phyloP scores from a whole-genome alignment of 2,113 vertebrate genomes.

The Elachura formosa region DNA sequence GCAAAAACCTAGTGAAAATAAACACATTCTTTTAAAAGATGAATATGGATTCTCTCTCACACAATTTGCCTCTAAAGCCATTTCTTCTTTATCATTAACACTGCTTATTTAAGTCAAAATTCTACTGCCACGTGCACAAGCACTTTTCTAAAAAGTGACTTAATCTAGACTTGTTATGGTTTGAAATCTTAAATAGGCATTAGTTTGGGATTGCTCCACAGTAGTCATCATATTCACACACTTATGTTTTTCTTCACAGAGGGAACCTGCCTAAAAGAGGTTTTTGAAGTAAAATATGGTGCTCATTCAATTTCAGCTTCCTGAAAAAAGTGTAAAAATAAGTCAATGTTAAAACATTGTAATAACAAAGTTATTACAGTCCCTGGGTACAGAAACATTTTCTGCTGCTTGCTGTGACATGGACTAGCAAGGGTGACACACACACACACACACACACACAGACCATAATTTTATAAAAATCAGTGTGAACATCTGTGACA shows the following conservation, averaged over 20 bases:
- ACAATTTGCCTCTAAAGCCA: neutral
- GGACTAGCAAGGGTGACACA: neutral
- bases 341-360: neutral
- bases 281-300: neutral
- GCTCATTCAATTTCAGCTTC: neutral
- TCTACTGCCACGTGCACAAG: neutral
- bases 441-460: neutral
- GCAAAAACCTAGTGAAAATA: neutral
- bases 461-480: neutral
- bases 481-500: neutral
- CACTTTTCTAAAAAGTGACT: neutral
- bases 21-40: neutral
- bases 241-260: neutral
- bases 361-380: neutral
- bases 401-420: neutral
- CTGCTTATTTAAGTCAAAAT: neutral
- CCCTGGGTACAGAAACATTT: neutral
- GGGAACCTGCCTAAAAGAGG: neutral
- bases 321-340: constrained; percentile 14
- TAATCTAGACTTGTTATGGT: neutral
- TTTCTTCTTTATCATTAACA: neutral
- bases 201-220: neutral
- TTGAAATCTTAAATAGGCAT: neutral
- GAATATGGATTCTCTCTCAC: neutral
- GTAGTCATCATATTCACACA: neutral